These are phyloP conservation scores for Apamea anceps DNA, from an alignment of 2,888 invertebrate genomes.

Conservation along the genomic window DNA sequence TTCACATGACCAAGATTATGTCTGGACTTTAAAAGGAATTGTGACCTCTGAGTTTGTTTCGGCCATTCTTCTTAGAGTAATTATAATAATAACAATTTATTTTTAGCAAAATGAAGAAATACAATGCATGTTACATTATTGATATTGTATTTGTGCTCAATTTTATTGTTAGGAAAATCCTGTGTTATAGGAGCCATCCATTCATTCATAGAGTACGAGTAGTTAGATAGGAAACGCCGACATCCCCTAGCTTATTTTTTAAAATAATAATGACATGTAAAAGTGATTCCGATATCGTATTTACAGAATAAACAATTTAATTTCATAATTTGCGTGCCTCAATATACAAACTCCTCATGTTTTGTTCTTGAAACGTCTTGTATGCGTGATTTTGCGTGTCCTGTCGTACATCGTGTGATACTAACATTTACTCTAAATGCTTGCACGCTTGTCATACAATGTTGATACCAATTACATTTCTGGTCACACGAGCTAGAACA, in stretches of 20 bases:
- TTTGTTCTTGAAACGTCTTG: slow-evolving; percentile 21
- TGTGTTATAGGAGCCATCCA: no score
- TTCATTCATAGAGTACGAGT: no score
- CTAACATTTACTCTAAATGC: slow-evolving; percentile 22
- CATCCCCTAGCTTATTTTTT: background rate
- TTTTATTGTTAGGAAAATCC: no score
- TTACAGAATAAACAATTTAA: no score
- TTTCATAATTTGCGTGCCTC: slow-evolving; percentile 5
- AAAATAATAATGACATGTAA: no score
- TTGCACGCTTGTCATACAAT: slow-evolving; percentile 42
- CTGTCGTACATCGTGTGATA: background rate
- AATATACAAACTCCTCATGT: slow-evolving; percentile 11
- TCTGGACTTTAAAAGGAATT: background rate
- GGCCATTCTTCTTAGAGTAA: no score
- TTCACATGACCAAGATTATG: background rate
- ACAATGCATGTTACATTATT: no score
- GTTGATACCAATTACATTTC: slow-evolving; percentile 32
- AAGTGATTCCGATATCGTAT: no score
- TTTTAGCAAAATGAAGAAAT: no score
- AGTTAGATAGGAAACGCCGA: no score
- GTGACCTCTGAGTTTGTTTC: background rate
- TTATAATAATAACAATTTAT: no score
- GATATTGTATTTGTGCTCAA: no score
- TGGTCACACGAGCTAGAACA: slow-evolving; percentile 19
- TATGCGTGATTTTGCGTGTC: slow-evolving; percentile 23